Evolutionary conservation across 2,113 vertebrate genomes (phyloP), one percentile per base, ranked within the genome.

Genomic region (Orthonyx spaldingii): DNA sequence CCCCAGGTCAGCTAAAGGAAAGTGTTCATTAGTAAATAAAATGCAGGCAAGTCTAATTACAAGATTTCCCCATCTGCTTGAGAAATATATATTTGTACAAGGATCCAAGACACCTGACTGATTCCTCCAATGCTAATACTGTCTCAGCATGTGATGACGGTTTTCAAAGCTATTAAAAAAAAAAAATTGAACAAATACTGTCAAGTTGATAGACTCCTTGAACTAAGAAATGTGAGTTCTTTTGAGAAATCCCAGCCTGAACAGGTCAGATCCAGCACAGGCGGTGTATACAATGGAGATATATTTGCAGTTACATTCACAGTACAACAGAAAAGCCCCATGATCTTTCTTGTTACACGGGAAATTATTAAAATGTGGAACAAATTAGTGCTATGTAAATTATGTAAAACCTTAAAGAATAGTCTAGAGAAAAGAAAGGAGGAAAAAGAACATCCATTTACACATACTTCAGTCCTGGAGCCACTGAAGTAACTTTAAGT

Each of bases 341-440:
- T 33, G 61, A 27, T 92, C 61, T 82, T 90, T 63, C 79, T 76
- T 18, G 52, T 86, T 72, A 60, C 16, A 66, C 35, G 68, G 83
- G 61, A 94, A 90, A 92, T 88, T 59, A 94, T 72, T 94, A 90
- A 92, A 92, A 85, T 37, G 24, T 83, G 70, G 57, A 92, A 90
- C 66, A 80, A 93, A 88, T 93, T 64, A 60, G 76, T 86, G 80
- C 55, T 88, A 44, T 60, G 75, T 72, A 94, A 94, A 96, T 89
- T 65, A 80, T 21, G 16, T 35, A 80, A 89, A 94, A 81, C 20
- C 19, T 57, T 79, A 57, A 90, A 91, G 65, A 46, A 35, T 6
- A 77, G 75, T 53, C 63, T 70, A 50, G 71, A 81, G 79, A 89
- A 41, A 65, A 74, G 19, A 68, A 59, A 72, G 30, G 28, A 63